These are phyloP conservation scores for Magallana ariakensis DNA, from an alignment of 1,140 invertebrate genomes.

Conservation along the genomic window DNA sequence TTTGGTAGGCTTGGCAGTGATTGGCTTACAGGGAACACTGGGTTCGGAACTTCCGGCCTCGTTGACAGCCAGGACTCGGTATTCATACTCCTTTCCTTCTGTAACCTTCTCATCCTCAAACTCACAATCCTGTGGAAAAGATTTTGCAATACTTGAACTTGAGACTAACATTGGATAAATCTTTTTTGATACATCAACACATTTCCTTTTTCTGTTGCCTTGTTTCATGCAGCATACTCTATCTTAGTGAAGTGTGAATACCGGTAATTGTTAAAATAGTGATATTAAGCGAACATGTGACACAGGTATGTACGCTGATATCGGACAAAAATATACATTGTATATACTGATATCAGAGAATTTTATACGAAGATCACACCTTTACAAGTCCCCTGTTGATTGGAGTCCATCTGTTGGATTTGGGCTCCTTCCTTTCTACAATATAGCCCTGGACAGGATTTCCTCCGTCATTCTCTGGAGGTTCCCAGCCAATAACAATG, in stretches of 20 bases:
- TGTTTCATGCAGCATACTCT: no score
- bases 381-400: constrained; percentile 91
- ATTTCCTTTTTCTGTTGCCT: no score
- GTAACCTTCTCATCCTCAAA: constrained; percentile 91
- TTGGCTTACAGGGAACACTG: constrained; percentile 91
- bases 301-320: not conserved
- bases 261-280: no score
- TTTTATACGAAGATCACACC: constrained; percentile 65
- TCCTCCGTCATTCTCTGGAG: constrained; percentile 95
- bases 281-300: no score
- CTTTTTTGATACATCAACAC: no score
- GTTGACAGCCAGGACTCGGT: constrained; percentile 96
- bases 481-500: constrained; percentile 92
- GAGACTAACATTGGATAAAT: no score
- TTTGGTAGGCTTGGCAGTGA: constrained; percentile 96
- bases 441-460: constrained; percentile 88
- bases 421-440: constrained; percentile 90
- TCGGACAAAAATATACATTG: not conserved
- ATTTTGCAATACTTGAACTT: not conserved
- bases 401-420: constrained; percentile 96
- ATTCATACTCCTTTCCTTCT: constrained; percentile 98
- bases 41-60: constrained; percentile 96
- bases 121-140: constrained; percentile 84
- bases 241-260: constrained; percentile 74
- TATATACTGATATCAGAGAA: not conserved